These are phyloP conservation scores for Dermolepida albohirtum DNA, from an alignment of 2,888 invertebrate species.

Conservation along the genomic window DNA sequence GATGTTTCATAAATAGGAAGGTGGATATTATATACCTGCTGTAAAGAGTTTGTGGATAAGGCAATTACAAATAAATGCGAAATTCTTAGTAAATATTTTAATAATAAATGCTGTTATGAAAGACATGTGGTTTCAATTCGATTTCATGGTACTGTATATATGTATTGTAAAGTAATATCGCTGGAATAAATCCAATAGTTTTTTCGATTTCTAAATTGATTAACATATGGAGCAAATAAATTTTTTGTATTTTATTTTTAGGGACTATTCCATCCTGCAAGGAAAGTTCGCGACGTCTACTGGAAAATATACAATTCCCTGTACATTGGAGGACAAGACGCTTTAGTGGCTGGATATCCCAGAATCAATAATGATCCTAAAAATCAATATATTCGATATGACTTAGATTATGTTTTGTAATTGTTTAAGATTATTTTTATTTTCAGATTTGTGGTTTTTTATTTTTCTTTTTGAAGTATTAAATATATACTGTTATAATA, in stretches of 20 bases:
- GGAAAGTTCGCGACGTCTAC: conserved; percentile 99
- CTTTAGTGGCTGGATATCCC: conserved; percentile 97
- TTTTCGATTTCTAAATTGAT: too few species aligned
- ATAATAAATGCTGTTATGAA: too few species aligned
- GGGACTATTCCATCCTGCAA: conserved; percentile 98
- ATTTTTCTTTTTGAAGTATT: conserved; percentile 22
- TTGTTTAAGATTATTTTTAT: conserved; percentile 14
- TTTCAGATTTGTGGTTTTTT: conserved; percentile 12
- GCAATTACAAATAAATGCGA: too few species aligned
- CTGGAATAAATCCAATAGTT: too few species aligned
- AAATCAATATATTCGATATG: conserved; percentile 92
- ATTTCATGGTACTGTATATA: too few species aligned
- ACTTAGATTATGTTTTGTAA: conserved; percentile 93
- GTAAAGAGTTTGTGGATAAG: too few species aligned
- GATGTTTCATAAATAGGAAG: too few species aligned
- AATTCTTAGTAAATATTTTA: too few species aligned
- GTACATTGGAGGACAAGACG: conserved; percentile 99
- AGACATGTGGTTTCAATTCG: too few species aligned
- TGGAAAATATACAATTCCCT: conserved; percentile 99
- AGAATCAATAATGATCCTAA: conserved; percentile 94
- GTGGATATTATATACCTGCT: too few species aligned
- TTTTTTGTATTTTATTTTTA: conserved; percentile 65
- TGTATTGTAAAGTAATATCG: too few species aligned
- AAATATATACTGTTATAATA: conserved; percentile 15
- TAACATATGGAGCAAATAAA: too few species aligned